phyloP scores from a whole-genome alignment of 2,888 invertebrate species.

The Sipha maydis region DNA sequence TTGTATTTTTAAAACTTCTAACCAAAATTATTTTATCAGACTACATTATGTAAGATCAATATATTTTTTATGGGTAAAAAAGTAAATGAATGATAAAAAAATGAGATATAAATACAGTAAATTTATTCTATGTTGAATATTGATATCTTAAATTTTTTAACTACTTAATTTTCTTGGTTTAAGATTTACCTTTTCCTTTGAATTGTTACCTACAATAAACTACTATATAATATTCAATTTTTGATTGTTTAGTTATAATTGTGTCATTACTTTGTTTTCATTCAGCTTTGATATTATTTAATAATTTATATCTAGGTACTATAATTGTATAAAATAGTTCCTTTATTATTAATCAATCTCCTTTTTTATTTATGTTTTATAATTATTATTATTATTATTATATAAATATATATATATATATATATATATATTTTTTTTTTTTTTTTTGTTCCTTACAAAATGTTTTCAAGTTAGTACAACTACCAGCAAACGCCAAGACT shows the following conservation, averaged over 20 bases:
- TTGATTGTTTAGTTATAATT: slow-evolving; percentile 6
- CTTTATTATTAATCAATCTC: slow-evolving; percentile 49
- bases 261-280: slow-evolving; percentile 27
- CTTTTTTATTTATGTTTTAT: slow-evolving; percentile 46
- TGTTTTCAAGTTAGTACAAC: slow-evolving; percentile 57
- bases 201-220: background rate
- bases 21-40: slow-evolving; percentile 1
- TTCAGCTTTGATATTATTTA: slow-evolving; percentile 18
- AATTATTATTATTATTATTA: background rate
- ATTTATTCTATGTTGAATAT: background rate
- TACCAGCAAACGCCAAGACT: slow-evolving; percentile 59
- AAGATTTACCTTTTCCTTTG: background rate
- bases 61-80: background rate
- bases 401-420: too few relatives aligned
- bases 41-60: background rate
- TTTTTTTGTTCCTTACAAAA: slow-evolving; percentile 48
- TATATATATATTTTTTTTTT: too few relatives aligned
- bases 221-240: background rate
- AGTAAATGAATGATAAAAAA: slow-evolving; percentile 25
- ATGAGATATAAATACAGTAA: background rate
- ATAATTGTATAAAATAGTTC: slow-evolving; percentile 52
- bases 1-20: too few relatives aligned
- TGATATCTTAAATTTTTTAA: background rate
- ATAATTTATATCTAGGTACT: slow-evolving; percentile 29
- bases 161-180: too few relatives aligned